Percentiles rank a stretch among this genome's conserved stretches.
These are phyloP conservation scores for Rhinichthys klamathensis DNA, from an alignment of 2,113 vertebrate genomes.

Conservation along the genomic window DNA sequence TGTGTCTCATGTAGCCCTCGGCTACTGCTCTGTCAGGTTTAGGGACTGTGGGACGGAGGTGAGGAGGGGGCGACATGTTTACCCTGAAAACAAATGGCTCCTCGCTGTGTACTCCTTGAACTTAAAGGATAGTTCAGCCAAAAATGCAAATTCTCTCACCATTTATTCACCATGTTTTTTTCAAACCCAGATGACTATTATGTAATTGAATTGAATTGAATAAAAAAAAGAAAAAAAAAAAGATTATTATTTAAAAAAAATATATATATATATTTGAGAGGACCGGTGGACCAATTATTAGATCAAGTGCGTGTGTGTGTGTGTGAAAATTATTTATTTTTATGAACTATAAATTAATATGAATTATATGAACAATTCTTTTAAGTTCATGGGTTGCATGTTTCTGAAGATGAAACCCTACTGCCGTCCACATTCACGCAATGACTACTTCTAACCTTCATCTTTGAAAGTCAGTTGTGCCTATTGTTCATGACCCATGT, in stretches of 20 bases:
- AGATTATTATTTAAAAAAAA: too few relatives aligned
- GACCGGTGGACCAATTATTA: too few relatives aligned
- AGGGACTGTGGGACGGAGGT: conserved; percentile 20
- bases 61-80: conserved; percentile 31
- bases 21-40: conserved; percentile 61
- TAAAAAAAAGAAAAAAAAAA: too few relatives aligned
- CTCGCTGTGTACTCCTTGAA: conserved; percentile 51
- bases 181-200: background rate
- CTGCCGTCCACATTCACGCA: background rate
- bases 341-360: too few relatives aligned
- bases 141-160: background rate
- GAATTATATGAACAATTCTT: background rate
- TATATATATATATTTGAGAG: too few relatives aligned
- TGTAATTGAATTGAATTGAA: too few relatives aligned
- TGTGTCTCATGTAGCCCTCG: conserved; percentile 33
- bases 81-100: conserved; percentile 27
- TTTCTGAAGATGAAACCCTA: background rate
- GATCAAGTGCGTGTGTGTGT: too few relatives aligned
- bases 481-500: conserved; percentile 97
- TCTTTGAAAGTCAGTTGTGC: conserved; percentile 70
- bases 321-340: background rate
- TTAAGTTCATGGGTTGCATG: background rate
- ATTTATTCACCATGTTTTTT: background rate
- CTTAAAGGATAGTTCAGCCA: conserved; percentile 70
- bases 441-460: background rate